Evolutionary conservation across 2,888 invertebrate genomes (phyloP), one percentile per base, ranked within the genome.

Genomic region (Erebia ligea): DNA sequence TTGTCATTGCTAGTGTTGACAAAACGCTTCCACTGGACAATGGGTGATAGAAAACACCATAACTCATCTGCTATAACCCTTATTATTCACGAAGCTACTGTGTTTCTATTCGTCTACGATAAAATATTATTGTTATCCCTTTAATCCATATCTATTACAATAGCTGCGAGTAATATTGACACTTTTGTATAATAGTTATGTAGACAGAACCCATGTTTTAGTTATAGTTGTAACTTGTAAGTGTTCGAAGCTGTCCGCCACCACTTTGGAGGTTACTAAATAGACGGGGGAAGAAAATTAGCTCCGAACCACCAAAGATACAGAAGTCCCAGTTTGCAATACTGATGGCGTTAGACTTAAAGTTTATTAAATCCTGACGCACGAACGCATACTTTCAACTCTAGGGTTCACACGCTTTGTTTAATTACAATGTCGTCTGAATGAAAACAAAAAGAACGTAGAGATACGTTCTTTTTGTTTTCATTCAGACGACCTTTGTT

Each of bases 401-500:
- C 64, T 78, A 76, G 76, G 71, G 83, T 90, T 92, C 92, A 87
- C 92, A 92, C 89, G 92, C 89, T 89, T 90, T 90, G 91, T 89
- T 88, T 85, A 79, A 82, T 86, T 80, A 91, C 92, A 92, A 92
- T 91, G 87, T n/a, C n/a, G n/a, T n/a, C n/a, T n/a, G n/a, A n/a
- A n/a, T n/a, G n/a, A n/a, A n/a, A n/a, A n/a, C n/a, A n/a, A n/a
- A n/a, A n/a, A n/a, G n/a, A n/a, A n/a, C n/a, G n/a, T n/a, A n/a
- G n/a, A n/a, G n/a, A n/a, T 89, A 90, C 86, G 87, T 84, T 90
- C 90, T 90, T 92, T 91, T 92, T 92, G 92, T 92, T 92, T 92
- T 90, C 89, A 83, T 91, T 89, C 87, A 88, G 88, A 89, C 91
- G 90, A 92, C 92, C 91, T 92, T 91, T 91, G 90, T 89, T 91